phyloP scores from a whole-genome alignment of 2,113 vertebrate genomes.

The Serinus canaria region DNA sequence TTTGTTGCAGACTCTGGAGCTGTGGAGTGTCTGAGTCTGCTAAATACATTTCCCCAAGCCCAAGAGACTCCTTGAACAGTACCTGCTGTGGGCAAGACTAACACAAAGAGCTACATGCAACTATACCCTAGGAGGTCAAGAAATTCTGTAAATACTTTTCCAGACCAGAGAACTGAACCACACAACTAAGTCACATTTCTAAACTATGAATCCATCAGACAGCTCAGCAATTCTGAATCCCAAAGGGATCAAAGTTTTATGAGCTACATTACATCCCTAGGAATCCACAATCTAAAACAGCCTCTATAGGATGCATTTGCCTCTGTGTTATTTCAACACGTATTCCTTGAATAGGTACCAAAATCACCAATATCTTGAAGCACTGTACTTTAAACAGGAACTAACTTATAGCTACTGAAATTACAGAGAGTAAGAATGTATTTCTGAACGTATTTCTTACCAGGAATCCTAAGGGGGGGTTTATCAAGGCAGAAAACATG shows the following conservation, averaged over 20 bases:
- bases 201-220: constrained; percentile 42
- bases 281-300: not conserved
- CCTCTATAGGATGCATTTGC: not conserved
- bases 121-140: constrained; percentile 22
- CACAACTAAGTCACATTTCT: constrained; percentile 16
- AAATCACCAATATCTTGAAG: not conserved
- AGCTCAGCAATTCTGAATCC: constrained; percentile 27
- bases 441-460: not conserved
- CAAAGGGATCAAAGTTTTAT: constrained; percentile 16
- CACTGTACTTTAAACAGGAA: not conserved
- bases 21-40: constrained; percentile 8
- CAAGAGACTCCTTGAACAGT: constrained; percentile 38
- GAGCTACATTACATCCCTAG: not conserved
- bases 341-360: not conserved
- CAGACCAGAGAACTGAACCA: constrained; percentile 32
- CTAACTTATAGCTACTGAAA: not conserved
- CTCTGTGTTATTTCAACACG: not conserved
- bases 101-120: constrained; percentile 16
- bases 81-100: constrained; percentile 49
- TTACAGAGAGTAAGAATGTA: not conserved
- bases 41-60: constrained; percentile 52
- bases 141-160: constrained; percentile 61
- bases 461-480: not conserved
- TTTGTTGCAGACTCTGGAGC: constrained; percentile 30
- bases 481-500: not conserved